A percentile compares a stretch with the other conserved stretches of the same genome.
Conservation (phyloP, 2,113 vertebrate species). For the Pedionomus torquatus region DNA sequence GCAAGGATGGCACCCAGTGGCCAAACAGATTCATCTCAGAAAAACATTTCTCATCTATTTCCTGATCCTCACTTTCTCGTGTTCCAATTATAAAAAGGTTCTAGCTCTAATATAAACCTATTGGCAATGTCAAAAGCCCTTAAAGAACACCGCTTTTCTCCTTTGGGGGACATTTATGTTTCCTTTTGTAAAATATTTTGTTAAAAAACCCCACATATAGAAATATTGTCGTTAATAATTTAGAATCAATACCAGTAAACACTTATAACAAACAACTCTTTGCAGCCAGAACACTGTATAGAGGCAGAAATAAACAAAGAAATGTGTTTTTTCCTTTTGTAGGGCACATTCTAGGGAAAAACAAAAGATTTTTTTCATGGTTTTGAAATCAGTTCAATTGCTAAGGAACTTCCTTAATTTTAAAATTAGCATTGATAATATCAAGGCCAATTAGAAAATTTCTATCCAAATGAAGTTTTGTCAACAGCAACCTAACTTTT, state of each 20-base stretch:
- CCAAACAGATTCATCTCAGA: conserved; percentile 72
- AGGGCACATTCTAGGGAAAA: not conserved
- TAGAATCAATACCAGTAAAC: not conserved
- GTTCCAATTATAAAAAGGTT: not conserved
- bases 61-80: not conserved
- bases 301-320: not conserved
- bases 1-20: conserved; percentile 85
- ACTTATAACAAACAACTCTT: not conserved
- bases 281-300: not conserved
- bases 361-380: not conserved
- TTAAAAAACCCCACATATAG: not conserved
- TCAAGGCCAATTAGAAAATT: not conserved
- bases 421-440: not conserved
- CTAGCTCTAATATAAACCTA: not conserved
- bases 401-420: not conserved
- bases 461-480: not conserved
- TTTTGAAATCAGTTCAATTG: not conserved
- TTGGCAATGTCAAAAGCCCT: not conserved
- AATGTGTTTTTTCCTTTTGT: not conserved
- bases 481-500: not conserved
- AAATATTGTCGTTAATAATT: not conserved
- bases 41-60: not conserved
- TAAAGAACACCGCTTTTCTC: not conserved
- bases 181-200: not conserved
- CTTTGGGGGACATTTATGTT: not conserved